Base-by-base conservation (phyloP, 2,797 vertebrate species). In the Amphiprion clarkii region DNA sequence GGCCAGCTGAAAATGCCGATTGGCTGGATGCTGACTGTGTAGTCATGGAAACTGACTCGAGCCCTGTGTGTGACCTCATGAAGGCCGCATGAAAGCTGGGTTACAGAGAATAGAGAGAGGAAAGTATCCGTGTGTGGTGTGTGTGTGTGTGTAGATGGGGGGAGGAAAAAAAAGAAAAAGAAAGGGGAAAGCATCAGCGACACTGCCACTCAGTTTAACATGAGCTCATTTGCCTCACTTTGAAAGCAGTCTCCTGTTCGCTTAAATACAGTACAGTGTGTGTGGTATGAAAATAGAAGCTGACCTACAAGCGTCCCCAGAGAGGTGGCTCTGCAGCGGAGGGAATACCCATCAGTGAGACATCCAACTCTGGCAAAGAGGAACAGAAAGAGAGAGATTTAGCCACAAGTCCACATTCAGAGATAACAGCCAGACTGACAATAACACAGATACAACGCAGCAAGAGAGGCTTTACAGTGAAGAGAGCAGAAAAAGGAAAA, bases 41-140 rank as follows among this genome's bases (percentile, higher is more conserved):
- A 87, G 84, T 87, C 92, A 94, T 93, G 93, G 90, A 85, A 94
- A 94, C 92, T 79, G 87, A 91, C 85, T 86, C 70, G 65, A 87
- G 84, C 86, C 79, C 76, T 75, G 73, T 79, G 76, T 87, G 82
- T 88, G 87, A 90, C 88, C 85, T 87, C 76, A 74, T 76, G 77
- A 81, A 83, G 79, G 85, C 84, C 84, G 82, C 79, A 84, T 86
- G 71, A 90, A 83, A 85, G 85, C 69, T 75, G 48, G 56, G 67
- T 78, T 76, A 65, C 27, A 71, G 56, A 66, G 53, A 74, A 49
- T 2, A 14, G 52, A 1, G 19, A 33, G 2, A 58, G 21, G 67
- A 25, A 19, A 44, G 61, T 51, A 74, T 65, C 19, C 2, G 8
- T 63, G 59, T 40, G 42, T 72, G 59, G 59, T 39, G 52, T 25